Base-by-base conservation (phyloP, 2,113 vertebrate genomes). In the Neotoma lepida region DNA sequence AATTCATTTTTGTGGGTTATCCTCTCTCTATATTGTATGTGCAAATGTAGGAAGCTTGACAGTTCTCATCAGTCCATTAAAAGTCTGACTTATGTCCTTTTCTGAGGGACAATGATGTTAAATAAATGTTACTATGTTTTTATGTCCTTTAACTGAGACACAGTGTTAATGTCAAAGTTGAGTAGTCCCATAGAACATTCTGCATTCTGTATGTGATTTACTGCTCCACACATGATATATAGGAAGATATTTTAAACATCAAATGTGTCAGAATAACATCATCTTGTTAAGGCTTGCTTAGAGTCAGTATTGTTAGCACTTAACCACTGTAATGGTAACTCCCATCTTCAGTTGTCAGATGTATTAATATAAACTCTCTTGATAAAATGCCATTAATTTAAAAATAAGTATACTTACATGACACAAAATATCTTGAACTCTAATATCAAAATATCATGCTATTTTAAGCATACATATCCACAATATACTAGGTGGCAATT, bases 31-130 rank as follows among this genome's bases (percentile, higher is more conserved):
- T 85, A 94, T 71, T 33, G 1, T 66, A 92, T 73, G 96, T 95
- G 89, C 89, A 96, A 80, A 95, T 68, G 22, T 71, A 96, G 86
- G 77, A 95, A 97, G 89, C 76, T 91, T 91, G 91, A 4, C 28
- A 96, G 95, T 97, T 96, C 97, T 89, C 94, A 92, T 87, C 3
- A 70, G n/a, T 92, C 96, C 97, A 44, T 58, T 87, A 7, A 85
- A 94, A 85, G 33, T 73, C 28, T 44, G 86, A 92, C 73, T 58
- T 89, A 84, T 88, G 2, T 97, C 58, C 91, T 96, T 93, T 86
- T 94, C 64, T 86, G 33, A 94, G 0, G 56, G 95, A 85, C 18
- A 56, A 46, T 87, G 41, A 49, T 68, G 64, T 28, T 78, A 89
- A 61, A 56, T 89, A 49, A 81, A 88, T 81, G 97, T 93, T 89